Percentiles rank a stretch among this genome's conserved stretches.
Conservation (phyloP, 2,797 vertebrate genomes). For the Spea hammondii region DNA sequence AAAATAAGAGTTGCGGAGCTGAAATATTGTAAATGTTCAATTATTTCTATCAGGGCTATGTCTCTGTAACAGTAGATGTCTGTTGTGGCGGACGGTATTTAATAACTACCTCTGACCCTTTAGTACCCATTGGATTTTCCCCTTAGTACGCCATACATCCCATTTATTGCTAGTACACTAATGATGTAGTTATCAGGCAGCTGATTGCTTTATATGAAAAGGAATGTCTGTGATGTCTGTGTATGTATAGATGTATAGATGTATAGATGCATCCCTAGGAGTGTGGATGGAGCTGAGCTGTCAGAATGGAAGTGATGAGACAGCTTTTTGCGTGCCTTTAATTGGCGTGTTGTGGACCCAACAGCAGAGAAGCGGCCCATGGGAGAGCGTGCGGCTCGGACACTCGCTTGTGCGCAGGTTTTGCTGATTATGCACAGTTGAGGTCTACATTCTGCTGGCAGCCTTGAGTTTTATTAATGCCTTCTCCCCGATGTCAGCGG, state of each 20-base stretch:
- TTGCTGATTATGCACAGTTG: conserved; percentile 44
- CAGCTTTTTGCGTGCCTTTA: conserved; percentile 39
- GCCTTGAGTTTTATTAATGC: conserved; percentile 11
- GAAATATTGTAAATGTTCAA: too few species aligned
- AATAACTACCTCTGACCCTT: too few species aligned
- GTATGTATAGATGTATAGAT: not conserved
- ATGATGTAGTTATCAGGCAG: too few species aligned
- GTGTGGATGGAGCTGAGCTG: conserved; percentile 12
- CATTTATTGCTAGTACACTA: too few species aligned
- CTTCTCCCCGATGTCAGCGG: conserved; percentile 8
- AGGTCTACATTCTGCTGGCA: conserved; percentile 18
- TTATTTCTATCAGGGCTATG: too few species aligned
- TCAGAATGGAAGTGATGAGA: conserved; percentile 38
- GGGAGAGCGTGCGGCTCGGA: conserved; percentile 19
- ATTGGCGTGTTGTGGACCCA: conserved; percentile 29
- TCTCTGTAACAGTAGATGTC: too few species aligned
- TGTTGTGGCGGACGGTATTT: too few species aligned
- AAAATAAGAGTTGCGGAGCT: too few species aligned
- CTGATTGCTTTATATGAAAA: too few species aligned
- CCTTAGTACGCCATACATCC: too few species aligned
- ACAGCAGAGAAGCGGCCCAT: conserved; percentile 16
- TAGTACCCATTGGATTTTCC: too few species aligned
- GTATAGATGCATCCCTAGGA: not conserved
- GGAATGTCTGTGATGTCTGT: too few species aligned
- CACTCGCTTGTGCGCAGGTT: conserved; percentile 23